These are phyloP conservation scores for Eueremaeus valkanovi DNA, from an alignment of 2,888 invertebrate species.

Conservation along the genomic window DNA sequence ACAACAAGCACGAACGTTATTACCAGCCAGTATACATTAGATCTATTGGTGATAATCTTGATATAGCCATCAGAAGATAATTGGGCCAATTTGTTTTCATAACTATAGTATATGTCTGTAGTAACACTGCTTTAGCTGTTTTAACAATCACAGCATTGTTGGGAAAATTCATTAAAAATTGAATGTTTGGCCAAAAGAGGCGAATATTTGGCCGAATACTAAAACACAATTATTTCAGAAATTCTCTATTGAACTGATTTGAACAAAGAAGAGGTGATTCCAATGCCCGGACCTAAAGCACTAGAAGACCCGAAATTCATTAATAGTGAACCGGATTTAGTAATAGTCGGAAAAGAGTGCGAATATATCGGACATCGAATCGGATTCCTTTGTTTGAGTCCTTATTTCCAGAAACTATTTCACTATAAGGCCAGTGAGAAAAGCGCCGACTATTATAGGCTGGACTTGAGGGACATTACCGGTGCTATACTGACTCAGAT, in stretches of 20 bases:
- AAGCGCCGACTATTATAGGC: not conserved
- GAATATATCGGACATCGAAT: constrained; percentile 2
- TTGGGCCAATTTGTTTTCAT: no score
- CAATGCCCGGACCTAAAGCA: constrained; percentile 16
- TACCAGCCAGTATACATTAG: no score
- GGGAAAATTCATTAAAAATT: no score
- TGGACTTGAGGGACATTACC: not conserved
- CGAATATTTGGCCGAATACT: not conserved
- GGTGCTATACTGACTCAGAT: not conserved
- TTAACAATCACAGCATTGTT: no score
- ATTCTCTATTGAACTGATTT: not conserved
- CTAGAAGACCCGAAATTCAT: constrained; percentile 4
- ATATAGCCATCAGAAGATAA: no score
- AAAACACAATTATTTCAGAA: not conserved
- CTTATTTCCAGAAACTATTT: constrained; percentile 12
- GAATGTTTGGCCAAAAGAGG: not conserved
- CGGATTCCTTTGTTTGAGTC: not conserved
- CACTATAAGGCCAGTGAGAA: not conserved
- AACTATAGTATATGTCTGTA: no score
- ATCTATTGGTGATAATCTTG: no score
- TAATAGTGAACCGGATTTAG: not conserved
- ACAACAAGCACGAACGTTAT: no score
- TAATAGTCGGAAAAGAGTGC: not conserved
- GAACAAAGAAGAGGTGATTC: not conserved
- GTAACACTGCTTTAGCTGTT: no score